These are phyloP conservation scores for Phrynosoma platyrhinos DNA, from an alignment of 2,113 vertebrate genomes.

Conservation along the genomic window DNA sequence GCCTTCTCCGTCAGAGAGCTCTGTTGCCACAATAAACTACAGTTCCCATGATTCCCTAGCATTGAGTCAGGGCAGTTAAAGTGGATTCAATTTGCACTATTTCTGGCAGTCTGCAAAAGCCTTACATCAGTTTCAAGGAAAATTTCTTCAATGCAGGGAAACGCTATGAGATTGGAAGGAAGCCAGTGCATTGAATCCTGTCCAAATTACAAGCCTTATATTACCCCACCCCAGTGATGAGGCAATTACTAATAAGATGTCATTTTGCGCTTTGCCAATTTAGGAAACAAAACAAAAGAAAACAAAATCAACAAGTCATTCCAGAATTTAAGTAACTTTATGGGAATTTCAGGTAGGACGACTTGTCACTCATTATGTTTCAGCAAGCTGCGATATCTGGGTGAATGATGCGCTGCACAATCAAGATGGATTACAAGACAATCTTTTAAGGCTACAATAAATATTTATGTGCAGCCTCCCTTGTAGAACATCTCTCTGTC, in stretches of 20 bases:
- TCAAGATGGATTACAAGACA: slow-evolving; percentile 68
- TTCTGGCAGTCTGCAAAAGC: too few species aligned
- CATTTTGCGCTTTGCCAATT: background rate
- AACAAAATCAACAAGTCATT: background rate
- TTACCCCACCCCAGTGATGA: background rate
- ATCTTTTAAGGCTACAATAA: slow-evolving; percentile 70
- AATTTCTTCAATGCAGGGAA: too few species aligned
- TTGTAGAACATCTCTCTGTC: slow-evolving; percentile 59
- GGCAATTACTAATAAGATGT: background rate
- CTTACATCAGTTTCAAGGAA: background rate
- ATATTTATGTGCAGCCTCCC: slow-evolving; percentile 65
- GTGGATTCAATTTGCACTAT: too few species aligned
- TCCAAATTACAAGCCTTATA: background rate
- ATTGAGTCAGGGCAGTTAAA: too few species aligned
- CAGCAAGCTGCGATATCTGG: slow-evolving; percentile 54
- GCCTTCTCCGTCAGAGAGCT: too few species aligned
- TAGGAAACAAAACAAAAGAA: background rate
- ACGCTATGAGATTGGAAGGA: background rate
- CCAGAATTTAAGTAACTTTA: slow-evolving; percentile 16
- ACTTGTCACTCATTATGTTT: slow-evolving; percentile 26
- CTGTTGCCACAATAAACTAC: too few species aligned
- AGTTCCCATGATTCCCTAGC: too few species aligned
- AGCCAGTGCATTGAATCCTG: background rate
- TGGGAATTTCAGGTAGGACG: slow-evolving; percentile 48
- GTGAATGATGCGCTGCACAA: slow-evolving; percentile 51